Evolutionary conservation across 1,140 invertebrate genomes (phyloP).

Genomic region (Heliconius eleuchia): DNA sequence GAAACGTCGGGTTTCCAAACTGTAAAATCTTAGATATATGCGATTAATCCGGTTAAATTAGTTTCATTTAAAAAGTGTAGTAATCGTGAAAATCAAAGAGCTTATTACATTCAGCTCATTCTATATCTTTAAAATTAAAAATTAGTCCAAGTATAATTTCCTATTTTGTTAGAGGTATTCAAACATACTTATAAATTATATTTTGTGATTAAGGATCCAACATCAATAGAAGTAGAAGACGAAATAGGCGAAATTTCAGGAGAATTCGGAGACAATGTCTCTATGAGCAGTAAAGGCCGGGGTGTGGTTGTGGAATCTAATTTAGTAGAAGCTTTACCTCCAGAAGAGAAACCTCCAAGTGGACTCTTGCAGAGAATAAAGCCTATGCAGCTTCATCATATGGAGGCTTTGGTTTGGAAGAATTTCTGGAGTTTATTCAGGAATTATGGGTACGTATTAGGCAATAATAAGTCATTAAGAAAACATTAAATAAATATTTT

Average conservation of each 20-base stretch:
- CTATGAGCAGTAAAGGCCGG: constrained; percentile 85
- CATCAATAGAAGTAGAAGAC: constrained; percentile 83
- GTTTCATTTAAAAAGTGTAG: too few relatives aligned
- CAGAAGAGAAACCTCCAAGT: constrained; percentile 81
- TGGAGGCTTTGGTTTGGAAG: constrained; percentile 94
- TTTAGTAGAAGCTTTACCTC: constrained; percentile 82
- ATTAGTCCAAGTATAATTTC: too few relatives aligned
- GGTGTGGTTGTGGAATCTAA: constrained; percentile 78
- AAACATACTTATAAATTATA: not conserved
- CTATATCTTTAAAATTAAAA: too few relatives aligned
- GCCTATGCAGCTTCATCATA: constrained; percentile 86
- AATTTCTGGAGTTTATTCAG: constrained; percentile 95
- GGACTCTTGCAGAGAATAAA: constrained; percentile 83
- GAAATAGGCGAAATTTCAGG: constrained; percentile 89
- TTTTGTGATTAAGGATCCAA: constrained; percentile 77
- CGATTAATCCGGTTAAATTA: too few relatives aligned
- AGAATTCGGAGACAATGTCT: constrained; percentile 92
- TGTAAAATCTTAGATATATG: too few relatives aligned
- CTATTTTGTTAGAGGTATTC: too few relatives aligned
- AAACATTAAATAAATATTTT: too few relatives aligned
- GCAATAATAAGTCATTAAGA: too few relatives aligned
- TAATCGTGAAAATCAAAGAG: too few relatives aligned
- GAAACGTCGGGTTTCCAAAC: too few relatives aligned
- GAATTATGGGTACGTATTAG: constrained; percentile 89
- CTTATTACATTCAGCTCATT: too few relatives aligned